These are phyloP conservation scores for Erpobdella octoculata DNA, from an alignment of 2,888 invertebrate species.

Conservation along the genomic window DNA sequence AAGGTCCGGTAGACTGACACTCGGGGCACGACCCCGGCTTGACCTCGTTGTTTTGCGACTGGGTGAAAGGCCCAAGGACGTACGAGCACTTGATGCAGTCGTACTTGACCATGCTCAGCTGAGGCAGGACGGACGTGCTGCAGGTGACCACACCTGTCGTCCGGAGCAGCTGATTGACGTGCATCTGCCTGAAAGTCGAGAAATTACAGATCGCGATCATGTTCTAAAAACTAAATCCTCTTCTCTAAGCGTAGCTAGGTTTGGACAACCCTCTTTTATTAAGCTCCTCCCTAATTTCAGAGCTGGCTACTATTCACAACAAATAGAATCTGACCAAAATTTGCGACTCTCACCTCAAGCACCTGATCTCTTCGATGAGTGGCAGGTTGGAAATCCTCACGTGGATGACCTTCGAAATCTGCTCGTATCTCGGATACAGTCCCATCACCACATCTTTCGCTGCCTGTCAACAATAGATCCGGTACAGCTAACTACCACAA, in stretches of 20 bases:
- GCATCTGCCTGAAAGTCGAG: conserved; percentile 54
- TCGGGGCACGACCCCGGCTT: conserved; percentile 94
- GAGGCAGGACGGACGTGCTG: conserved; percentile 80
- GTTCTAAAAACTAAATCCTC: not conserved
- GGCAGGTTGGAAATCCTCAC: conserved; percentile 90
- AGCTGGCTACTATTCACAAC: no score
- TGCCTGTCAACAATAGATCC: conserved; percentile 44
- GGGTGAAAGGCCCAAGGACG: conserved; percentile 88
- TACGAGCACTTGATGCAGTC: conserved; percentile 94
- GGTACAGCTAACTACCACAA: no score
- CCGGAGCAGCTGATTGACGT: conserved; percentile 84
- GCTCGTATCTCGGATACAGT: conserved; percentile 89
- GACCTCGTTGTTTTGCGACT: conserved; percentile 83
- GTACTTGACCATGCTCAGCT: conserved; percentile 87
- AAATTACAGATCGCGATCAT: not conserved
- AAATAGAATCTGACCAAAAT: not conserved
- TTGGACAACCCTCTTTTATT: no score
- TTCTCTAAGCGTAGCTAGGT: no score
- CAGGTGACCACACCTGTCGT: conserved; percentile 90
- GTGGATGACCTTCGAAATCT: conserved; percentile 86
- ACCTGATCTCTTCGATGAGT: conserved; percentile 85
- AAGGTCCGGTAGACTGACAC: conserved; percentile 91
- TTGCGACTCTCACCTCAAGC: conserved; percentile 63
- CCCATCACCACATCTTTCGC: conserved; percentile 69
- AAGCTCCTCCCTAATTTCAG: no score